Evolutionary conservation across 2,888 invertebrate species (phyloP), one percentile per base, ranked within the genome.

Genomic region (Cheilosia urbana): DNA sequence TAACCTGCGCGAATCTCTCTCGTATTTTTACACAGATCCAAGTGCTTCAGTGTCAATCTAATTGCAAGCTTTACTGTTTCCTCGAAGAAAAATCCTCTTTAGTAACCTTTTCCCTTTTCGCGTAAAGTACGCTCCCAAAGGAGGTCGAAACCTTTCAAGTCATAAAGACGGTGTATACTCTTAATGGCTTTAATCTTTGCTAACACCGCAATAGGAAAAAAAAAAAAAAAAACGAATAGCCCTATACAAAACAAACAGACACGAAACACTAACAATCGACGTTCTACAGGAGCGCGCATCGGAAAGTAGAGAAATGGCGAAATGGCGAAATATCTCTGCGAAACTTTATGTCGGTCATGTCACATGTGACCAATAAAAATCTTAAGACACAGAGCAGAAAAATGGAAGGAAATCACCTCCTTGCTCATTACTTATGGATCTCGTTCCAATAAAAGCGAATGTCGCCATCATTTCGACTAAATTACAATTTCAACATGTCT

Each of bases 341-440:
- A 71, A 76, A 84, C 55, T 84, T 84, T 84, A 84, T 84, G 84
- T 84, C 71, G 76, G 76, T 72, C 81, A 81, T 76, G 81, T 81
- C 85, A 81, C 81, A 85, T 81, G 81, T 80, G 85, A 81, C 85
- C 81, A 85, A 85, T 85, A 85, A 85, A 81, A 85, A 80, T 84
- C 80, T 84, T 62, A 71, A 71, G 71, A 80, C 69, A 69, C 40
- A 60, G 58, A 60, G 42, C 49, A 34, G 40, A 57, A 68, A 77
- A 72, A 65, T 60, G 75, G 63, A 76, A 72, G 51, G n/a, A 85
- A 77, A 68, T 85, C 81, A 85, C 81, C 85, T 81, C 81, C 85
- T 81, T 68, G 76, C 80, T 85, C 85, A 85, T 85, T 81, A 85
- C 85, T 85, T 85, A 85, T 85, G 85, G 68, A 85, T 85, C 68